Evolutionary conservation across 1,140 invertebrate species (phyloP).

Genomic region (Hycleus cichorii): DNA sequence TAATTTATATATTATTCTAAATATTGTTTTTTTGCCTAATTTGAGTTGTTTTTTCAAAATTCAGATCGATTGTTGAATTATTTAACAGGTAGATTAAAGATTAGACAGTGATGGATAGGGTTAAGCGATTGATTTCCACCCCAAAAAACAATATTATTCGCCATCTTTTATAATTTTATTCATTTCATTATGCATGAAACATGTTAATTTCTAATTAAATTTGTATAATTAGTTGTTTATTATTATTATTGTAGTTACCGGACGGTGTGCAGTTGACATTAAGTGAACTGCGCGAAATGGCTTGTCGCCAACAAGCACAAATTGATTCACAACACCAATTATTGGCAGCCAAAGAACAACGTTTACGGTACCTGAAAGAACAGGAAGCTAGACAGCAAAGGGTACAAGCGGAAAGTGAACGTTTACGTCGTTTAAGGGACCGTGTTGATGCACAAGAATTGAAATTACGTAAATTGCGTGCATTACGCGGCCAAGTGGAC

Average conservation of each 20-base stretch:
- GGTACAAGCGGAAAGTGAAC: constrained; percentile 80
- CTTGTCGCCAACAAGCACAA: constrained; percentile 89
- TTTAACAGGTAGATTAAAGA: too few species aligned
- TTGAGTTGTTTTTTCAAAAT: too few species aligned
- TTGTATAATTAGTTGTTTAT: too few species aligned
- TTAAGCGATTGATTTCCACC: too few species aligned
- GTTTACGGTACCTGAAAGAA: constrained; percentile 88
- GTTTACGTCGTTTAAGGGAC: constrained; percentile 77
- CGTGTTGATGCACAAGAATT: constrained; percentile 89
- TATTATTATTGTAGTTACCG: constrained; percentile 59
- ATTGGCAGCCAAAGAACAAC: constrained; percentile 84
- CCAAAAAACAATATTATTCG: too few species aligned
- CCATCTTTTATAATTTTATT: too few species aligned
- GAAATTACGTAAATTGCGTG: constrained; percentile 81
- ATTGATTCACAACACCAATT: constrained; percentile 89
- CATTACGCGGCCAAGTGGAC: constrained; percentile 85
- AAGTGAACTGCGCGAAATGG: constrained; percentile 92
- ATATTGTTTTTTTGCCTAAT: too few species aligned
- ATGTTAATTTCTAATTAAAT: too few species aligned
- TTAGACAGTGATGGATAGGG: too few species aligned
- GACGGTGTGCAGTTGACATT: constrained; percentile 80
- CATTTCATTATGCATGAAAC: too few species aligned
- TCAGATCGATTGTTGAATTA: too few species aligned
- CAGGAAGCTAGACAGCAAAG: constrained; percentile 79
- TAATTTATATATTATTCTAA: not conserved